Conservation (phyloP, 2,888 invertebrate species). For the Meghimatium bilineatum region DNA sequence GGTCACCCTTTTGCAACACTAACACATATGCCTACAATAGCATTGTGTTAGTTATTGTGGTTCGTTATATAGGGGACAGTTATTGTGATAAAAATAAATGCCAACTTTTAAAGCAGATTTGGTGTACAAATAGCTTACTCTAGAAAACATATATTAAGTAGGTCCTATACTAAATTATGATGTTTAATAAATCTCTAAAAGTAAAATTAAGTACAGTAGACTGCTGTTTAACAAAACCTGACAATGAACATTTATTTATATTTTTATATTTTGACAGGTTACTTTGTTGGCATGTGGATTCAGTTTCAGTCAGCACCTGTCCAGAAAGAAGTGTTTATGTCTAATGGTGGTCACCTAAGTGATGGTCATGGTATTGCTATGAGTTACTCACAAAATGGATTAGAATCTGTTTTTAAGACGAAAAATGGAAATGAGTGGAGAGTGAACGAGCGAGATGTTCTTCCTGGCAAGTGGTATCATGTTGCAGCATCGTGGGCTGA, state of each 20-base stretch:
- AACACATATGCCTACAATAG: too few species aligned
- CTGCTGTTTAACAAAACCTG: background rate
- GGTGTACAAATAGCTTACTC: too few species aligned
- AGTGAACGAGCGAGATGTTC: conserved; percentile 58
- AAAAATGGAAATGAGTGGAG: conserved; percentile 70
- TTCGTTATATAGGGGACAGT: too few species aligned
- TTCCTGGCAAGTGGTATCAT: conserved; percentile 74
- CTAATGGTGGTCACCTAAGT: conserved; percentile 73
- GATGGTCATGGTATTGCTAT: conserved; percentile 75
- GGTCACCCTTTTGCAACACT: too few species aligned
- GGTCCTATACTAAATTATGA: too few species aligned
- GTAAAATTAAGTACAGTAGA: background rate
- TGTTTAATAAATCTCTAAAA: too few species aligned
- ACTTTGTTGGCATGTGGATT: conserved; percentile 73
- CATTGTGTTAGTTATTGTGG: too few species aligned
- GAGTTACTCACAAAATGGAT: conserved; percentile 67
- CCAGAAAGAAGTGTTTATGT: conserved; percentile 69
- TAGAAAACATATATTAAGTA: too few species aligned
- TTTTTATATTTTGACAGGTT: conserved; percentile 62
- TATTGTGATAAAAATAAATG: too few species aligned
- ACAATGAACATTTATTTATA: background rate
- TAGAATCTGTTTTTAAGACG: conserved; percentile 72
- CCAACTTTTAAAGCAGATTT: too few species aligned
- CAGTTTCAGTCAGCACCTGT: conserved; percentile 65
- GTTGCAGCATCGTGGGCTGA: conserved; percentile 70